Conservation (phyloP, 1,140 invertebrate genomes). For the Meloidogyne floridensis region DNA sequence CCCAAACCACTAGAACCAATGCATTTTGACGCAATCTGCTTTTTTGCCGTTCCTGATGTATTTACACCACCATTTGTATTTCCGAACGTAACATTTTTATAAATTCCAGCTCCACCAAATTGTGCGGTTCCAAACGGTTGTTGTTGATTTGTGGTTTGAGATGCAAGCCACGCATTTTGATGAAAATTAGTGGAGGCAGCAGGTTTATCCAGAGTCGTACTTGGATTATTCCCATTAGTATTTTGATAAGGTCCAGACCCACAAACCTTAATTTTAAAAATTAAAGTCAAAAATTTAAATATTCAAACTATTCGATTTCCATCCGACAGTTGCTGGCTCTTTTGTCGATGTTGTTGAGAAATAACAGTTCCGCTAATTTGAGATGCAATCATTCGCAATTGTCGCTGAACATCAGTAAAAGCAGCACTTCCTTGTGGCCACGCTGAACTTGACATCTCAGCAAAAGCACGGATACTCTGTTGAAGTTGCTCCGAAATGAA, state of each 20-base stretch:
- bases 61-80: background rate
- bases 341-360: constrained; percentile 14
- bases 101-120: background rate
- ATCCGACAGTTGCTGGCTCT: background rate
- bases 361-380: constrained; percentile 38
- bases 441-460: constrained; percentile 21
- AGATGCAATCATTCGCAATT: constrained; percentile 32
- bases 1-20: background rate
- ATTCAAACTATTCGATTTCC: background rate
- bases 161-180: background rate
- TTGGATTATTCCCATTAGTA: background rate
- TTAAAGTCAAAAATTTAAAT: background rate
- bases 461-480: constrained; percentile 26
- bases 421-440: constrained; percentile 13
- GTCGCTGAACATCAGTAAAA: constrained; percentile 33
- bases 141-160: background rate
- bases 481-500: constrained; percentile 45
- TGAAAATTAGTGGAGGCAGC: background rate
- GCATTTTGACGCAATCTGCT: constrained; percentile 15
- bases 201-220: background rate
- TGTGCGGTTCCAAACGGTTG: background rate
- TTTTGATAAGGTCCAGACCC: background rate
- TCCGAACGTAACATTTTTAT: background rate
- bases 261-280: background rate
- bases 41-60: constrained; percentile 5